Conservation (phyloP, 1,140 invertebrate genomes). For the Bemisia tabaci region DNA sequence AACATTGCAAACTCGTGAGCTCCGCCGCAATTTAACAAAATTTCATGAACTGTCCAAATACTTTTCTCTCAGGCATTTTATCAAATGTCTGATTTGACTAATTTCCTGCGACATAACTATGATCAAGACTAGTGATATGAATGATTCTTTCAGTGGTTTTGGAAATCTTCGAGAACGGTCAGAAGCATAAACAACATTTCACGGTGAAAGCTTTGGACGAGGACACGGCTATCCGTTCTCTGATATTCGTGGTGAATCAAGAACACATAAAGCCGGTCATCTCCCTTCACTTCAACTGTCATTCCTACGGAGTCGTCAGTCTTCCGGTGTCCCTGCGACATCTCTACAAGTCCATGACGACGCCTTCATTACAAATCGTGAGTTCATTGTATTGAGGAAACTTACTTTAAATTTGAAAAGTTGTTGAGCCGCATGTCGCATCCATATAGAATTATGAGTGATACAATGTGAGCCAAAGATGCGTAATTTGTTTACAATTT, state of each 20-base stretch:
- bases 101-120: too few species aligned
- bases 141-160: not conserved
- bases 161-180: not conserved
- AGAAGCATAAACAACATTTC: not conserved
- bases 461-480: too few species aligned
- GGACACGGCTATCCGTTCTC: not conserved
- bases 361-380: not conserved
- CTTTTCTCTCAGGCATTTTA: too few species aligned
- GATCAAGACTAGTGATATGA: too few species aligned
- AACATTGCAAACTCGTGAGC: too few species aligned
- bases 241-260: not conserved
- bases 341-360: not conserved
- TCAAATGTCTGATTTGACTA: too few species aligned
- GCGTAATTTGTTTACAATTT: too few species aligned
- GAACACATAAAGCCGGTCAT: not conserved
- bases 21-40: too few species aligned
- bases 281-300: not conserved
- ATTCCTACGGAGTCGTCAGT: not conserved
- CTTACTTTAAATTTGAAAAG: not conserved
- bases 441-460: too few species aligned
- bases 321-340: not conserved
- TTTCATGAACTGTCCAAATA: too few species aligned
- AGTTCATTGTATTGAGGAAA: not conserved
- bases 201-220: not conserved
- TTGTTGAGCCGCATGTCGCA: too few species aligned